A percentile compares a stretch with the other conserved stretches of the same genome.
These are phyloP conservation scores for Apamea sordens DNA, from an alignment of 2,888 invertebrate species.

Conservation along the genomic window DNA sequence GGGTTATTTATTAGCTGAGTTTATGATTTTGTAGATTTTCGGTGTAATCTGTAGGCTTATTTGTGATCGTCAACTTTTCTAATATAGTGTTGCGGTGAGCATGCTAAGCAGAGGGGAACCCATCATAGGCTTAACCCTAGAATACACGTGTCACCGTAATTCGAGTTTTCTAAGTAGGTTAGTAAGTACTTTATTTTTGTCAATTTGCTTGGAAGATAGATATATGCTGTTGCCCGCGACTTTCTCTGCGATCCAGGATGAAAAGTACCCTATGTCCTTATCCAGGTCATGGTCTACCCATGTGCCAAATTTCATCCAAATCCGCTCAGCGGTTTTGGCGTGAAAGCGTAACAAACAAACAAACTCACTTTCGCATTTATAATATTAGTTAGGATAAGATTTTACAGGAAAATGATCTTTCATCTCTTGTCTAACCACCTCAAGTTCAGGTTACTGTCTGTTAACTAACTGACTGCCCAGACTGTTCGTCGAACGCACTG, in stretches of 20 bases:
- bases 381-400: background rate
- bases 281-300: background rate
- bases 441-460: background rate
- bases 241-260: background rate
- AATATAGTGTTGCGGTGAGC: background rate
- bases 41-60: slow-evolving; percentile 7
- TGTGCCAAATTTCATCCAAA: background rate
- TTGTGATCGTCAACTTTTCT: slow-evolving; percentile 4
- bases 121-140: background rate
- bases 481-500: background rate
- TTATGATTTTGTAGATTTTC: slow-evolving; percentile 40
- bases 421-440: background rate
- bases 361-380: background rate
- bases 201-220: background rate
- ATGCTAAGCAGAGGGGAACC: background rate
- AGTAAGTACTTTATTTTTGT: background rate
- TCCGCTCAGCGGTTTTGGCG: background rate
- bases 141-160: background rate
- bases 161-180: background rate
- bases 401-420: background rate
- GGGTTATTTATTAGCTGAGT: slow-evolving; percentile 21
- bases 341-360: background rate
- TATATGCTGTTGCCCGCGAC: background rate
- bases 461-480: background rate
- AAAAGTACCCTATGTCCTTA: background rate